Base-by-base conservation (phyloP, 1,140 invertebrate genomes). In the Teleogryllus occipitalis region DNA sequence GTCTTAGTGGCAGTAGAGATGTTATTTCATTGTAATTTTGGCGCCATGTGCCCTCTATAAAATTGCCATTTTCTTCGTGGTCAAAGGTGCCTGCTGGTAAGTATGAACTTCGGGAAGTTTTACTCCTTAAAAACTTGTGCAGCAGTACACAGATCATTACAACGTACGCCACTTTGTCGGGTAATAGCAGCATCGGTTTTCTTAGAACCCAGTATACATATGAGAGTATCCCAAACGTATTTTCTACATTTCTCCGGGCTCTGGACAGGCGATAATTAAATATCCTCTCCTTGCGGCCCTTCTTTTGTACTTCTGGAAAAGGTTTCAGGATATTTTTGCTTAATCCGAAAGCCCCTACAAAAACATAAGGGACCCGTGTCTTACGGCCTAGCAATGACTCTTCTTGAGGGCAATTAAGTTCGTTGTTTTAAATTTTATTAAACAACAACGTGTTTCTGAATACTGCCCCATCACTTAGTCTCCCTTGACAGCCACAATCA, bases 271-370 rank as follows among this genome's bases (percentile, higher is more conserved):
- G 77, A 74, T 84, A 83, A 82, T 87, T 88, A 78, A 85, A 88
- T 46, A 83, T 83, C 78, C 82, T 39, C 83, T 87, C 75, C 78
- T 81, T 78, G 78, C 78, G 77, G 78, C 82, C 81, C 76, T 77
- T 79, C 72, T 84, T 80, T 74, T 83, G 81, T 48, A 82, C 82
- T 73, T 82, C 83, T 39, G 81, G 78, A 78, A 81, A 83, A 80
- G 83, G 81, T 82, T 83, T 82, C 83, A 84, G 79, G 18, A 83
- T 82, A 80, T 83, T 74, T 47, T 81, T 76, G 54, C 82, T 80
- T 39, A 85, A 78, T n/a, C 79, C 79, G 82, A 85, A 85, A 72
- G 83, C 82, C 10, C 79, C 88, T 39, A 88, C 83, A 84, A 88
- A 82, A 83, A 83, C 65, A 74, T 83, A 79, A 46, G 80, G 54